phyloP scores from a whole-genome alignment of 2,888 invertebrate genomes.

The Horisme vitalbata region DNA sequence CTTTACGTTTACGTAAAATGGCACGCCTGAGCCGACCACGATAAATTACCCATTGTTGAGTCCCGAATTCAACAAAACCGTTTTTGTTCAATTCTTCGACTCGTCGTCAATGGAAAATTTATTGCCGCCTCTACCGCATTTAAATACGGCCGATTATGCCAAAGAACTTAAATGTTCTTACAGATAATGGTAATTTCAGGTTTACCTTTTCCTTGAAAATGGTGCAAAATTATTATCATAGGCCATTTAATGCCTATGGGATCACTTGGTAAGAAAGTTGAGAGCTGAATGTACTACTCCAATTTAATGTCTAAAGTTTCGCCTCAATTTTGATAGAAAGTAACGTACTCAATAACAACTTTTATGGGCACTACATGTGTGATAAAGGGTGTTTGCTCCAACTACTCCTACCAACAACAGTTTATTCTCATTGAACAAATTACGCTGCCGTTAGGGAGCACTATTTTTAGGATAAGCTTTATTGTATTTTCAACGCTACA shows the following conservation, averaged over 20 bases:
- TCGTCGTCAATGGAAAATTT: constrained; percentile 79
- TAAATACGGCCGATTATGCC: constrained; percentile 77
- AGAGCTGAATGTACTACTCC: too few species aligned
- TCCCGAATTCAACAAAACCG: constrained; percentile 72
- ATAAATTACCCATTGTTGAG: constrained; percentile 80
- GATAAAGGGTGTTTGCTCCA: constrained; percentile 6
- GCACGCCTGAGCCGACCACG: constrained; percentile 62
- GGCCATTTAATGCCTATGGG: constrained; percentile 35
- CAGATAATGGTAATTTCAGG: constrained; percentile 61
- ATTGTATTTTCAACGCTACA: constrained; percentile 23
- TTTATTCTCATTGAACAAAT: constrained; percentile 21
- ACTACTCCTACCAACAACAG: constrained; percentile 3
- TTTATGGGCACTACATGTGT: constrained; percentile 18
- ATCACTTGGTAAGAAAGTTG: too few species aligned
- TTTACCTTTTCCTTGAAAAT: constrained; percentile 51
- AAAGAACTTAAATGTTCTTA: constrained; percentile 61
- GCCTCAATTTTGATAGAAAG: neutral
- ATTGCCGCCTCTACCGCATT: constrained; percentile 73
- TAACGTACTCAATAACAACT: constrained; percentile 7
- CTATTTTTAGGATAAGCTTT: constrained; percentile 17
- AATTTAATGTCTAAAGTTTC: too few species aligned
- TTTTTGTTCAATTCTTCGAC: constrained; percentile 81
- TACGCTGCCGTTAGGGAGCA: constrained; percentile 10
- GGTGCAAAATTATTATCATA: constrained; percentile 43
- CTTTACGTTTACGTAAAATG: constrained; percentile 61